Conservation (phyloP, 2,797 vertebrate species). For the Rallus crepitans region DNA sequence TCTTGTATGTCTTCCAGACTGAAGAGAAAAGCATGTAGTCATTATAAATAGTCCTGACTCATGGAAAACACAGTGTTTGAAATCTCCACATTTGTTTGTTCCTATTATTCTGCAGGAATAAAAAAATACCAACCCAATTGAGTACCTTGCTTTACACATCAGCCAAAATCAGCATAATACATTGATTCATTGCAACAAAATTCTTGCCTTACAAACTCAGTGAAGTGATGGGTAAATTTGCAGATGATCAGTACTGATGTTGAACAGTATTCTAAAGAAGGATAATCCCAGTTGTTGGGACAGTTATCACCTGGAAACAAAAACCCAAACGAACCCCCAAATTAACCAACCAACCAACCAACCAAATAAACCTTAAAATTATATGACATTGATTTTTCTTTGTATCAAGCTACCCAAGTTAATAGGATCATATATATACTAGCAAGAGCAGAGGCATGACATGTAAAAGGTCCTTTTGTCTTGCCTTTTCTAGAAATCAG, state of each 20-base stretch:
- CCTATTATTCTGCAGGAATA: background rate
- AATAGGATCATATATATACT: background rate
- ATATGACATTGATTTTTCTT: background rate
- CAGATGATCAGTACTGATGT: background rate
- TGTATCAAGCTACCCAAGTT: background rate
- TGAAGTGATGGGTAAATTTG: background rate
- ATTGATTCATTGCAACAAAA: background rate
- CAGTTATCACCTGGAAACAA: background rate
- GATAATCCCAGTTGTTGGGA: background rate
- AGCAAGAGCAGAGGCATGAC: background rate
- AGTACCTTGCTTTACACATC: background rate
- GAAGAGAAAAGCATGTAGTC: background rate
- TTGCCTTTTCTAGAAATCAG: background rate
- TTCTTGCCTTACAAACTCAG: background rate
- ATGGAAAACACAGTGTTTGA: background rate
- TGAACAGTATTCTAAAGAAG: background rate
- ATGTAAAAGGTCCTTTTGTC: background rate
- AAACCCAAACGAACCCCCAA: accelerated
- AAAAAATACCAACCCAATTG: background rate
- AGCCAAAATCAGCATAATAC: background rate
- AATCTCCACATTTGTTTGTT: background rate
- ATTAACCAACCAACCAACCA: accelerated
- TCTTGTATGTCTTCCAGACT: background rate
- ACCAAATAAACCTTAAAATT: background rate
- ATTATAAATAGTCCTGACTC: background rate